Percentiles rank a stretch among this genome's conserved stretches.
phyloP scores from a whole-genome alignment of 2,113 vertebrate species.

The Eudyptes chrysolophus region DNA sequence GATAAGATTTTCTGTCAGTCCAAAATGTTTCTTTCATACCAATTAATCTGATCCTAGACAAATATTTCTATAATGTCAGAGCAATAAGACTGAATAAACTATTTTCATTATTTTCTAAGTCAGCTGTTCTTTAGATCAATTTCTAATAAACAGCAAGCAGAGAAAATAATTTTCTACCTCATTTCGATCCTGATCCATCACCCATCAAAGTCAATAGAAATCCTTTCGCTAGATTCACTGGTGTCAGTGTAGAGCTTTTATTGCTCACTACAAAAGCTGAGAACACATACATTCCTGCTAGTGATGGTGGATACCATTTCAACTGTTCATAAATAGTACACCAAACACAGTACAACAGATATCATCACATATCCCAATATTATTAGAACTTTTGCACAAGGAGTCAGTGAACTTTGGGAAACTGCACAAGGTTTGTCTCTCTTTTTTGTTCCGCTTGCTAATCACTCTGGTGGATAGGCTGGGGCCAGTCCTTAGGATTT shows the following conservation, averaged over 20 bases:
- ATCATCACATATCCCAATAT: background rate
- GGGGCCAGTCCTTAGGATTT: background rate
- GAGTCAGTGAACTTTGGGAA: background rate
- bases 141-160: background rate
- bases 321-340: background rate
- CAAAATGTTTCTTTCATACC: background rate
- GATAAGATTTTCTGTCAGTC: background rate
- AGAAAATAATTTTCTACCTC: background rate
- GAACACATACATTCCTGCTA: background rate
- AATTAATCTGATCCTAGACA: background rate
- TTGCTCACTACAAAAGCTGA: background rate
- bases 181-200: background rate
- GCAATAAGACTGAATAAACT: background rate
- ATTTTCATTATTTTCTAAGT: background rate
- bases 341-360: background rate
- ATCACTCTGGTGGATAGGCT: background rate
- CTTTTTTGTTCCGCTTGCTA: background rate
- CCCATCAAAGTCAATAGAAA: background rate
- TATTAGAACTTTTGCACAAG: background rate
- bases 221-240: background rate
- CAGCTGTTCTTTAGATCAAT: background rate
- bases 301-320: background rate
- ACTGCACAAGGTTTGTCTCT: background rate
- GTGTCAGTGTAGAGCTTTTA: background rate
- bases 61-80: constrained; percentile 1